Evolutionary conservation across 1,140 invertebrate genomes (phyloP).

Genomic region (Caenorhabditis briggsae): DNA sequence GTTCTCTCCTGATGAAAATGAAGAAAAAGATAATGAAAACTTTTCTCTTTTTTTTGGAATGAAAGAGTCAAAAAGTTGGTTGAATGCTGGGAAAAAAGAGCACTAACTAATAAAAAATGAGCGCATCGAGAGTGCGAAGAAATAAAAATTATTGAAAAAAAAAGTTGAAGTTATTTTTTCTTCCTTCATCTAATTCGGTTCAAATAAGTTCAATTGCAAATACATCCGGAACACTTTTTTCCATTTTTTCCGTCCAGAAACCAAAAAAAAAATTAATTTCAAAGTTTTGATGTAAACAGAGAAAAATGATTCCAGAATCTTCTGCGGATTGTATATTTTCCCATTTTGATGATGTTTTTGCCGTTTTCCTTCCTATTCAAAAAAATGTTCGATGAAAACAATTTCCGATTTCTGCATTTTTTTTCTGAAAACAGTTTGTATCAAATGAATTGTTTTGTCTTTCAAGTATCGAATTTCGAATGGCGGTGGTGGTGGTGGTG

Average conservation of each 20-base stretch:
- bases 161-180: neutral
- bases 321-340: neutral
- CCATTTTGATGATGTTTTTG: neutral
- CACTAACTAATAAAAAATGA: constrained; percentile 52
- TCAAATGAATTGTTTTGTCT: constrained; percentile 55
- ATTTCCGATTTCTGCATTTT: constrained; percentile 36
- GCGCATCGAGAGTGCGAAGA: constrained; percentile 44
- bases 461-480: constrained; percentile 26
- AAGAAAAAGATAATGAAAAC: constrained; percentile 20
- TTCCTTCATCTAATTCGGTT: constrained; percentile 17
- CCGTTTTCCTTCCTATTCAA: neutral
- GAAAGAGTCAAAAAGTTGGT: neutral
- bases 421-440: constrained; percentile 34
- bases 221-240: constrained; percentile 9
- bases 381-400: constrained; percentile 1
- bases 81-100: constrained; percentile 6
- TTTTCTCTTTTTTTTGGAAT: neutral
- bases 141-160: constrained; percentile 34
- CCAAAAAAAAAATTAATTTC: neutral
- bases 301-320: constrained; percentile 1
- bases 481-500: neutral
- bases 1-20: neutral
- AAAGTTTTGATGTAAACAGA: neutral
- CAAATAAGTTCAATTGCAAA: constrained; percentile 24
- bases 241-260: neutral